Base-by-base conservation (phyloP, 2,888 invertebrate genomes). In the Eucriotettix oculatus region DNA sequence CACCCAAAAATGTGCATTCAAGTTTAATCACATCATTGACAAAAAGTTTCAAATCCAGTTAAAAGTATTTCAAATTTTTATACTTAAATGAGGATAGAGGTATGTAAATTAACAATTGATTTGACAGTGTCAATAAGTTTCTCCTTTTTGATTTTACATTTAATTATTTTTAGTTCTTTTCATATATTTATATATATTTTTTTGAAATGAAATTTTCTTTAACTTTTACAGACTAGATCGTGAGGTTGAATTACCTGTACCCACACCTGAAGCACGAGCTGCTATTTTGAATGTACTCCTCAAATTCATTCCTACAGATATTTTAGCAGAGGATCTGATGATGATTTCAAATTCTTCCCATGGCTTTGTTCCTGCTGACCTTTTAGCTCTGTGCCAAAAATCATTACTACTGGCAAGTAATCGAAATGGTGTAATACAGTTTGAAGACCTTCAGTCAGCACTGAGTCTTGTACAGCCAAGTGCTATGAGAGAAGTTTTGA, bases 301-400 rank as follows among this genome's bases (percentile, higher is more conserved):
- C 0, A 69, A 69, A 41, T 77, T 75, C 60, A 70, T 83, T 3
- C 73, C 79, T 0, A 80, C 85, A 68, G 72, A 72, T 61, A 69
- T 92, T 40, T 74, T 71, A 5, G 69, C 74, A 0, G 71, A 76
- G 10, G 80, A 86, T 29, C 72, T 90, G 10, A 74, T 12, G n/a
- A n/a, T 9, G 9, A 17, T 61, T 10, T 57, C 61, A 10, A 11
- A 43, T 16, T 16, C 59, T 16, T 87, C 91, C 10, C 94, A 95
- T 72, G 95, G 94, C 0, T 95, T 86, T 76, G 93, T 95, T 1
- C 93, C 90, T 10, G 89, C 90, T 0, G 95, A 96, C 78, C 75
- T 96, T 57, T 79, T 83, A 0, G 85, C 85, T 62, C 75, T 94
- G 1, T 85, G 88, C 65, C 83, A 86, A 70, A 89, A 91, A 7